Percentiles rank a stretch among this genome's conserved stretches.
Conservation (phyloP, 2,888 invertebrate species). For the Cantharis rustica region DNA sequence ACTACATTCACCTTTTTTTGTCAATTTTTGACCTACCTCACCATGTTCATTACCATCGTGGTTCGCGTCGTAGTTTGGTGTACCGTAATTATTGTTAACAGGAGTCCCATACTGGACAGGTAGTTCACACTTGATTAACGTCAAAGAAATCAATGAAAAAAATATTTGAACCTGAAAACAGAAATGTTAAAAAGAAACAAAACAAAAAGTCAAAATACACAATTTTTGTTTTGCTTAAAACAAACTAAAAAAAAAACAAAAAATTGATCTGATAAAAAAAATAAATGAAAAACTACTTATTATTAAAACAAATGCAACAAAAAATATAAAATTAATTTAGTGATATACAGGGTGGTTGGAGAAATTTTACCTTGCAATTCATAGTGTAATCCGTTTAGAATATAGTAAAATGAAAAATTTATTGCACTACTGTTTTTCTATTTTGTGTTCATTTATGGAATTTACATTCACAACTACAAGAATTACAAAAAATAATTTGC, state of each 20-base stretch:
- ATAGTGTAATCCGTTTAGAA: neutral
- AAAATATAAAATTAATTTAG: neutral
- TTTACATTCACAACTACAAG: slow-evolving; percentile 30
- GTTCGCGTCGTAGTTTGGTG: slow-evolving; percentile 35
- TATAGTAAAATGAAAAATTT: neutral
- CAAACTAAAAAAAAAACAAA: too few relatives aligned
- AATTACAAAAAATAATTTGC: slow-evolving; percentile 48
- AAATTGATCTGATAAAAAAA: too few relatives aligned
- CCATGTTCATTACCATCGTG: slow-evolving; percentile 18
- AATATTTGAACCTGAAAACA: slow-evolving; percentile 16
- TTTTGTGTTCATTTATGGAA: slow-evolving; percentile 1
- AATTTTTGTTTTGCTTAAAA: too few relatives aligned
- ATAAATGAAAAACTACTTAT: neutral
- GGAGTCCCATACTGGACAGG: slow-evolving; percentile 47
- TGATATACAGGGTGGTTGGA: neutral
- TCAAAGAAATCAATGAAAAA: slow-evolving; percentile 8
- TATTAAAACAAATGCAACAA: too few relatives aligned
- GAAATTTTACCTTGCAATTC: neutral
- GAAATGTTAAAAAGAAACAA: neutral
- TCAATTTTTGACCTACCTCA: slow-evolving; percentile 16
- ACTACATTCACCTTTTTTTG: neutral
- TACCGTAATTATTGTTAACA: slow-evolving; percentile 43
- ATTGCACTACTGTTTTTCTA: neutral
- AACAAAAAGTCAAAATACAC: neutral
- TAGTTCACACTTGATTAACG: slow-evolving; percentile 38